Percentiles rank a stretch among this genome's conserved stretches.
Conservation (phyloP, 1,140 invertebrate genomes). For the Antheraea pernyi region DNA sequence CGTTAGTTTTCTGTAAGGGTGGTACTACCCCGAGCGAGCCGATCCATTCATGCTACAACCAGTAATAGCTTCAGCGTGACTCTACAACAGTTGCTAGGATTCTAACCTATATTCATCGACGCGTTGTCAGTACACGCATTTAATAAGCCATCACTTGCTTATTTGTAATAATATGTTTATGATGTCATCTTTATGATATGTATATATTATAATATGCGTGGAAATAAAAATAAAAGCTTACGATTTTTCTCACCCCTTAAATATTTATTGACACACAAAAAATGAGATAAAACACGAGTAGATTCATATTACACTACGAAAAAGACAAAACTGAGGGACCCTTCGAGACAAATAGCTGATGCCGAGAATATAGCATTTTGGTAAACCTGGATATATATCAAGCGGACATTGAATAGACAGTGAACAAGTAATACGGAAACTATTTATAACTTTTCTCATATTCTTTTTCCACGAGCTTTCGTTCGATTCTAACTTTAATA, state of each 20-base stretch:
- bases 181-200: no score
- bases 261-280: slow-evolving; percentile 16
- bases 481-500: no score
- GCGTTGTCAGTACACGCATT: no score
- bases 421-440: slow-evolving; percentile 15
- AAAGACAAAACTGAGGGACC: slow-evolving; percentile 24
- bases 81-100: no score
- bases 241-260: slow-evolving; percentile 1
- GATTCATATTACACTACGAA: slow-evolving; percentile 10
- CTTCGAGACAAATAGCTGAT: slow-evolving; percentile 23
- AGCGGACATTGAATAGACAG: slow-evolving; percentile 10
- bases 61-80: no score
- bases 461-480: not conserved
- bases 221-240: not conserved
- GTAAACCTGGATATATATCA: slow-evolving; percentile 31
- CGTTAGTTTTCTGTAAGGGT: no score
- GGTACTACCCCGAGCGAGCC: no score
- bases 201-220: not conserved
- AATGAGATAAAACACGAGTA: slow-evolving; percentile 13
- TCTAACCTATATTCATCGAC: no score
- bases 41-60: no score
- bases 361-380: slow-evolving; percentile 19
- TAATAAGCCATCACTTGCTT: no score
- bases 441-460: not conserved
- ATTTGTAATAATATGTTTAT: no score